Conservation (phyloP, 2,797 vertebrate species). For the Ctenopoma kingsleyae region DNA sequence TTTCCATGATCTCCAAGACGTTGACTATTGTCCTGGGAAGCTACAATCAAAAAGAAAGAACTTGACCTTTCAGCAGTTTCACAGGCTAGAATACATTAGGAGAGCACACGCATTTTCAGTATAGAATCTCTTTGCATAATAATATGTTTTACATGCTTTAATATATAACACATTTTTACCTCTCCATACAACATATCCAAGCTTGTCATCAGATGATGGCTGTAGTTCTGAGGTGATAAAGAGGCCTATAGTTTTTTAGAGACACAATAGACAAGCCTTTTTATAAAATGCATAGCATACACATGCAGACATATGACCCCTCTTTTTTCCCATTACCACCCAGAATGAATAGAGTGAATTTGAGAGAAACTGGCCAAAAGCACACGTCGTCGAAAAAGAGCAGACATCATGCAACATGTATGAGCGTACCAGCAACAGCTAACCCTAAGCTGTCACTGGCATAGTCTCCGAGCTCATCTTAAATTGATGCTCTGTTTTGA, state of each 20-base stretch:
- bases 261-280: constrained; percentile 10
- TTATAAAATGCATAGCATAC: constrained; percentile 8
- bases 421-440: constrained; percentile 28
- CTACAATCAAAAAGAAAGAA: constrained; percentile 67
- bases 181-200: constrained; percentile 89
- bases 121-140: not conserved
- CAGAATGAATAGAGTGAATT: constrained; percentile 11
- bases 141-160: no score
- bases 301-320: not conserved
- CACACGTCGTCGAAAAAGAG: constrained; percentile 19
- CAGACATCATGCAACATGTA: constrained; percentile 42
- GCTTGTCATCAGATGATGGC: constrained; percentile 82
- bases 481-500: constrained; percentile 67
- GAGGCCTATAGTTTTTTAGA: constrained; percentile 75
- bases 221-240: constrained; percentile 83
- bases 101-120: not conserved
- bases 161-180: constrained; percentile 73
- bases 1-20: constrained; percentile 88
- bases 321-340: constrained; percentile 1
- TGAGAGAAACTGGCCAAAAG: constrained; percentile 8
- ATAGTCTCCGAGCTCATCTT: constrained; percentile 53
- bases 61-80: not conserved
- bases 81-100: not conserved
- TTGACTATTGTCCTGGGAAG: constrained; percentile 91
- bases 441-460: constrained; percentile 50